These are phyloP conservation scores for Paedocypris micromegethes DNA, from an alignment of 2,797 vertebrate species.

Conservation along the genomic window DNA sequence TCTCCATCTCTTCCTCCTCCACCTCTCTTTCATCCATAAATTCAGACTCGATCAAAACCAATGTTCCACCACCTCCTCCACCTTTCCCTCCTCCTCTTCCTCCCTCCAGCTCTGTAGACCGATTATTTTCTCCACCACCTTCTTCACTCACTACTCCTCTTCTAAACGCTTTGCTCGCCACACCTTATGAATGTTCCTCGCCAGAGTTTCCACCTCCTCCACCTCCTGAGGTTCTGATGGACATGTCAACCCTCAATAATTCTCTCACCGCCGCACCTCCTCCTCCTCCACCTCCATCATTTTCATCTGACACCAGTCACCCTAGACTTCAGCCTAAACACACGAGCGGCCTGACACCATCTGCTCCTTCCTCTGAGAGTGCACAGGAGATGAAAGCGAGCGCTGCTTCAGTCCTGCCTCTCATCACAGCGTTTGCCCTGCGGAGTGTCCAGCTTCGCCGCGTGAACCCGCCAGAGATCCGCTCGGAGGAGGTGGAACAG, in stretches of 20 bases:
- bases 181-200: constrained; percentile 58
- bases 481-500: constrained; percentile 43
- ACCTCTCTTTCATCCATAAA: constrained; percentile 94
- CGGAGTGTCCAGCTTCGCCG: constrained; percentile 88
- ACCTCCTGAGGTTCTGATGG: constrained; percentile 72
- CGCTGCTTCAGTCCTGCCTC: constrained; percentile 67
- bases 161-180: constrained; percentile 39
- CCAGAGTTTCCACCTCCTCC: constrained; percentile 82
- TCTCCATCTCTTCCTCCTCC: constrained; percentile 90
- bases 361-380: constrained; percentile 67
- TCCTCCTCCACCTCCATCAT: constrained; percentile 56
- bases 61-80: constrained; percentile 59
- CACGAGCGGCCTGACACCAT: constrained; percentile 54
- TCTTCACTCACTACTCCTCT: constrained; percentile 54
- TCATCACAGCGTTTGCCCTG: constrained; percentile 83
- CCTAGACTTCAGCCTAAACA: constrained; percentile 50
- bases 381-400: constrained; percentile 57
- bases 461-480: constrained; percentile 65
- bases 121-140: constrained; percentile 49
- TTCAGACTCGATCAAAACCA: constrained; percentile 77
- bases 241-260: constrained; percentile 55
- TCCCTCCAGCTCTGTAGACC: constrained; percentile 46
- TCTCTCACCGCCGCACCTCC: constrained; percentile 57
- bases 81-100: constrained; percentile 61
- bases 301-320: constrained; percentile 39